Conservation (phyloP, 2,797 vertebrate species). For the Bovichtus diacanthus region DNA sequence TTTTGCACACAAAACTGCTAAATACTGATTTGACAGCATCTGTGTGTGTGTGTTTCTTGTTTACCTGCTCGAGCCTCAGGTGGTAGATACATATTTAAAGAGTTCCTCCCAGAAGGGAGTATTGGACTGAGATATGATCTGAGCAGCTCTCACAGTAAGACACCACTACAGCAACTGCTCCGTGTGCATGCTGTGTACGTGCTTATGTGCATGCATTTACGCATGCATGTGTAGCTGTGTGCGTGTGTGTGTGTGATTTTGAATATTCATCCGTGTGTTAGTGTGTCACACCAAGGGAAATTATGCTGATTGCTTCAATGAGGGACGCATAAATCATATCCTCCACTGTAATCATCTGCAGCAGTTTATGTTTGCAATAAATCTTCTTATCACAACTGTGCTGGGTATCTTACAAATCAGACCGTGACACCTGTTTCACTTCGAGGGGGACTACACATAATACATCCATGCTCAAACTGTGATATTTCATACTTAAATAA, state of each 20-base stretch:
- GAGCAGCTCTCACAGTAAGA: constrained; percentile 34
- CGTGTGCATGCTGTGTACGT: constrained; percentile 27
- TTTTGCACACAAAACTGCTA: too few relatives aligned
- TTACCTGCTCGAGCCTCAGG: constrained; percentile 50
- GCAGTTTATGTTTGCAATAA: constrained; percentile 74
- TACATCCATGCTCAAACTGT: constrained; percentile 46
- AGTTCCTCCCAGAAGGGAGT: constrained; percentile 39
- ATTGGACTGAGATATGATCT: constrained; percentile 30
- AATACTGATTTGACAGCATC: constrained; percentile 3
- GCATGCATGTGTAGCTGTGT: not conserved
- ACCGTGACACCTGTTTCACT: constrained; percentile 68
- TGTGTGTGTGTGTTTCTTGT: constrained; percentile 30
- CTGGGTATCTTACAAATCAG: constrained; percentile 69
- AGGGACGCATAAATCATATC: constrained; percentile 79
- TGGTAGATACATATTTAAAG: constrained; percentile 66
- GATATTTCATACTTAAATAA: constrained; percentile 74
- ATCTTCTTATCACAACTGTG: constrained; percentile 72
- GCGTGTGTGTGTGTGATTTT: constrained; percentile 23
- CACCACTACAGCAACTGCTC: constrained; percentile 37
- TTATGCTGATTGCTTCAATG: constrained; percentile 80
- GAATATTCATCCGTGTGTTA: constrained; percentile 37
- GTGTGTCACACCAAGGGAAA: constrained; percentile 73
- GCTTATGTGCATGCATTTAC: constrained; percentile 30
- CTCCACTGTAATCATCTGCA: constrained; percentile 74
- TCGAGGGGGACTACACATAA: constrained; percentile 46